Conservation (phyloP, 2,888 invertebrate species). For the Lycocerus yunnanus region DNA sequence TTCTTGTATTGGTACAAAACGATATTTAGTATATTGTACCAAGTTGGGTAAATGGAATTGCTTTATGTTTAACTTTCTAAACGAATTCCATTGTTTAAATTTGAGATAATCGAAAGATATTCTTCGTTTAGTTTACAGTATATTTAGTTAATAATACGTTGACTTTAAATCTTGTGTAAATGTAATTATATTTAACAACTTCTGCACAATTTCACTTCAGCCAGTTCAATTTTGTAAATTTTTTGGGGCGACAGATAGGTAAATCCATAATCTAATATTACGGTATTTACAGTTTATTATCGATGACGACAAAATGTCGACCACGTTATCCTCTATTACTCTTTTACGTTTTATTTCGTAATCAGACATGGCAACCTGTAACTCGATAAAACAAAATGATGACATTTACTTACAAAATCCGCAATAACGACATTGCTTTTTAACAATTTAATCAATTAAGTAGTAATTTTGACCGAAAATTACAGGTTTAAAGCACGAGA, state of each 20-base stretch:
- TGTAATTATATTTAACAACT: not conserved
- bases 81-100: slow-evolving; percentile 33
- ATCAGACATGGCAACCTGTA: slow-evolving; percentile 39
- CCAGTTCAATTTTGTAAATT: not conserved
- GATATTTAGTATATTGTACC: slow-evolving; percentile 24
- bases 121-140: slow-evolving; percentile 13
- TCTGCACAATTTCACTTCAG: not conserved
- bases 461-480: not conserved
- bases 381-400: slow-evolving; percentile 43
- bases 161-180: not conserved
- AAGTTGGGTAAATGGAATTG: slow-evolving; percentile 26
- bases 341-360: slow-evolving; percentile 16
- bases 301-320: slow-evolving; percentile 20
- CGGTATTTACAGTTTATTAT: slow-evolving; percentile 24
- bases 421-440: not conserved
- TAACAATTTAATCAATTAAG: not conserved
- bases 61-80: slow-evolving; percentile 32
- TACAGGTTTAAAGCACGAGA: too few species aligned
- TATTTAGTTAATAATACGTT: slow-evolving; percentile 10
- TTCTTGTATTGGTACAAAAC: slow-evolving; percentile 20
- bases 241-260: not conserved
- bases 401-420: slow-evolving; percentile 36
- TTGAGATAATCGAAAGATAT: slow-evolving; percentile 28
- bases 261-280: slow-evolving; percentile 6
- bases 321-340: slow-evolving; percentile 18